These are phyloP conservation scores for Callopanchax toddi DNA, from an alignment of 2,113 vertebrate species.

Conservation along the genomic window DNA sequence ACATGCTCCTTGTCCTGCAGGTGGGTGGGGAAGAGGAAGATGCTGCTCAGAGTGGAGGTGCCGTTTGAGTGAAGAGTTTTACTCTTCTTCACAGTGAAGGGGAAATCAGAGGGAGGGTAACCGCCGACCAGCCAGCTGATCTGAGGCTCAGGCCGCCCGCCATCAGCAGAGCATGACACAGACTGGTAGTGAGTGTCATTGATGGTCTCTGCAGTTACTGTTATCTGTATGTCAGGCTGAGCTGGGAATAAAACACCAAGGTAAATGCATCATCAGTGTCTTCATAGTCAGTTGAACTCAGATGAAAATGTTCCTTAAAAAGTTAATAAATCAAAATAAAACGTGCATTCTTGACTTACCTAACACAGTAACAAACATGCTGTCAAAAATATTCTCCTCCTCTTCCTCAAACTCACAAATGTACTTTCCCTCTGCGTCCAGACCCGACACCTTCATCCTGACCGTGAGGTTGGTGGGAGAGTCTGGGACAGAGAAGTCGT, in stretches of 20 bases:
- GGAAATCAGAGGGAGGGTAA: constrained; percentile 12
- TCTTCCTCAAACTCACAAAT: constrained; percentile 60
- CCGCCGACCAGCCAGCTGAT: constrained; percentile 69
- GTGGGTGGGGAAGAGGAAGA: constrained; percentile 71
- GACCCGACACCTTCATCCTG: constrained; percentile 46
- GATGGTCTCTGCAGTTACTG: constrained; percentile 47
- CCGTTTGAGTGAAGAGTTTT: constrained; percentile 47
- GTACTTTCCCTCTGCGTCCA: constrained; percentile 73
- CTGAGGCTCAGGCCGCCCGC: constrained; percentile 59
- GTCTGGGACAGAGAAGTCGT: constrained; percentile 44
- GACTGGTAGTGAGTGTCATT: constrained; percentile 68
- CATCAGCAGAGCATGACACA: constrained; percentile 64
- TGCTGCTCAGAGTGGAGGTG: constrained; percentile 63
- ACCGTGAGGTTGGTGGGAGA: constrained; percentile 76
- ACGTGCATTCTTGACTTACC: constrained; percentile 58
- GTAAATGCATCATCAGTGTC: neutral
- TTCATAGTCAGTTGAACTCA: too few relatives aligned
- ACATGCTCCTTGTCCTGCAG: constrained; percentile 68
- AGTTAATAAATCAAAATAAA: neutral
- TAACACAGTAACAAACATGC: constrained; percentile 53
- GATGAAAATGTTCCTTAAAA: too few relatives aligned
- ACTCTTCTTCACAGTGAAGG: constrained; percentile 39
- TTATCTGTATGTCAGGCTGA: constrained; percentile 55
- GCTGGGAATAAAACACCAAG: constrained; percentile 44
- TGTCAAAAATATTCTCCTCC: neutral